Conservation (phyloP, 1,140 invertebrate genomes). For the Pachypeltis micranthus region DNA sequence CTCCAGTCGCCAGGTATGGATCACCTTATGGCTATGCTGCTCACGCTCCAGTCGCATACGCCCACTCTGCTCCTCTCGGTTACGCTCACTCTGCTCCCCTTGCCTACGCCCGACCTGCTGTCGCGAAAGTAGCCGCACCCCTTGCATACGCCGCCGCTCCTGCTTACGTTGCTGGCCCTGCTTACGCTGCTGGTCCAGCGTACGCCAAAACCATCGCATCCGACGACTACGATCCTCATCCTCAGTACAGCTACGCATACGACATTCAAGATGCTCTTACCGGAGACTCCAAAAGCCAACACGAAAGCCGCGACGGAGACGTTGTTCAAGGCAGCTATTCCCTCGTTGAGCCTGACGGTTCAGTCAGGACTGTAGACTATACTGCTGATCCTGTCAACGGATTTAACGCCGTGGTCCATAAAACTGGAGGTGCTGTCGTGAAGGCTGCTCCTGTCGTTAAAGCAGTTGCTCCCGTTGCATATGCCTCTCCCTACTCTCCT, state of each 20-base stretch:
- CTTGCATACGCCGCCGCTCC: slow-evolving; percentile 11
- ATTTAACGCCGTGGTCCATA: no score
- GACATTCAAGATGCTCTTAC: slow-evolving; percentile 41
- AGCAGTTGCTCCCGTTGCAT: slow-evolving; percentile 24
- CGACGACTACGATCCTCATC: slow-evolving; percentile 29
- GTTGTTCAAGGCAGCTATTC: no score
- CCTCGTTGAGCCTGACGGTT: no score
- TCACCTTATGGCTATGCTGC: no score
- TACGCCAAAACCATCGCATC: slow-evolving; percentile 9
- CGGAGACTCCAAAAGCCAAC: no score
- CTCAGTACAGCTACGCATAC: slow-evolving; percentile 41
- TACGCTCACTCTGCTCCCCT: not conserved
- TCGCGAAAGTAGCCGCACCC: slow-evolving; percentile 4
- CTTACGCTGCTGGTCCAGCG: not conserved
- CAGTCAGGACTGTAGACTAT: no score
- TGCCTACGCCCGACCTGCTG: slow-evolving; percentile 17
- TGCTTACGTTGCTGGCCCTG: not conserved
- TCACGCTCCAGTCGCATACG: slow-evolving; percentile 3
- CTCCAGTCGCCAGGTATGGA: not conserved
- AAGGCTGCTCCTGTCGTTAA: slow-evolving; percentile 26
- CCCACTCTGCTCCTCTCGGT: no score
- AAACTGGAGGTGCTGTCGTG: no score
- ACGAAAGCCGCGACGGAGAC: no score
- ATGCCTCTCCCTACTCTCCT: slow-evolving; percentile 22
- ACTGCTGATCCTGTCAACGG: no score